Base-by-base conservation (phyloP, 2,888 invertebrate genomes). In the Drepana falcataria region DNA sequence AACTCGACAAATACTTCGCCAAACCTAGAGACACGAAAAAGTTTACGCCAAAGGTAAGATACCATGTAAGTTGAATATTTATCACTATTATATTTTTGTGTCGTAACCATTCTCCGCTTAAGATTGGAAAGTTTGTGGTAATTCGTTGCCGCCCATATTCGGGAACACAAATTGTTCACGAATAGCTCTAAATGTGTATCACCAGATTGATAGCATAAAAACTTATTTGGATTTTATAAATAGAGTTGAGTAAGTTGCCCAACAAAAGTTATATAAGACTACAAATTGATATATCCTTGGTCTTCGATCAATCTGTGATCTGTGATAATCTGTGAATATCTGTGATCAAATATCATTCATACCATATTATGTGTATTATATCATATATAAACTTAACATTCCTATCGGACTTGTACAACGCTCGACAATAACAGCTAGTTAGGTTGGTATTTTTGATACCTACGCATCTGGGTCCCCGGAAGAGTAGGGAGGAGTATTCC, bases 1-100 rank as follows among this genome's bases (percentile, higher is more conserved):
- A 91, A 62, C 69, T 89, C 3, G 87, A 90, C 57, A 89, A 88
- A 66, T 91, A 91, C 65, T 91, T 91, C 66, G 59, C 82, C 37
- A 87, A 84, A 54, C 87, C 87, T 5, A 80, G 78, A 59, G 86
- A 89, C 55, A 65, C 77, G 57, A 87, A 85, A 61, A 72, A 79
- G 51, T 87, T 84, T 57, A 57, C 78, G 47, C 73, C 78, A 51
- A 89, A 89, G 84, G 88, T 89, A 83, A 78, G 77, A 59, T 82
- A 78, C 62, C 71, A 73, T 69, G 76, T 83, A 73, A 83, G 77
- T 79, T 57, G 44, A 61, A 52, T 57, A 33, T 55, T 51, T 53
- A 47, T 55, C 49, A 57, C 48, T 55, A 35, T 49, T 40, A 35
- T 54, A 48, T 47, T 41, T 37, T 54, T 53, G 55, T 53, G 53